Evolutionary conservation across 2,113 vertebrate genomes (phyloP), one percentile per base, ranked within the genome.

Genomic region (Felis chaus): DNA sequence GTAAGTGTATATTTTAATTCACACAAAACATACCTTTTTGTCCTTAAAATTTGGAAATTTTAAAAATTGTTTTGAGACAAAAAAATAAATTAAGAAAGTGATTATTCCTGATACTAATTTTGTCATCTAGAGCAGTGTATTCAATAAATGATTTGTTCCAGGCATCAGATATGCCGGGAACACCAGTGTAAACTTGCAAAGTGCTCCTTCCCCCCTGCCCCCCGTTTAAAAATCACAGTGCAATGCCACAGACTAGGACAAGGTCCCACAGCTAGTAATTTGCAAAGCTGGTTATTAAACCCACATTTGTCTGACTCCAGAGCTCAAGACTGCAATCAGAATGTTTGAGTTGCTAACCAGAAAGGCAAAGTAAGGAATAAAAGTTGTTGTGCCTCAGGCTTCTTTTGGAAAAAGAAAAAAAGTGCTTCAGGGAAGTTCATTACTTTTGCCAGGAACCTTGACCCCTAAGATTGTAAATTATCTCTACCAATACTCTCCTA

Each of bases 391-490:
- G 45, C 73, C 96, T 94, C 68, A 29, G 91, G 86, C 63, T 97
- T 36, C 66, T 96, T 89, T 80, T 96, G 76, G 91, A 74, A 96
- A 91, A 93, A 29, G 50, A 93, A 61, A 23, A 23, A 61, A 61
- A 36, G 25, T 55, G 50, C 74, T 97, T 94, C 23, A 4, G 12
- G 73, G 69, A 91, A 95, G 92, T 93, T 91, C 95, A 94, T 92
- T 90, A 94, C 36, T 95, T 96, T 92, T 84, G 48, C 69, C 57
- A 81, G 65, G 84, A 96, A 76, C 66, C 27, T 79, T 15, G 57
- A 21, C 63, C 95, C 61, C 45, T 85, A 69, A 84, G 84, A 71
- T 69, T 96, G 23, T 96, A 95, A 97, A 74, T 91, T 53, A 96
- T 88, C 87, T 96, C 57, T 89, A 61, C 63, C 76, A 81, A 92